Evolutionary conservation across 2,888 invertebrate species (phyloP).

Genomic region (Scaeva pyrastri): DNA sequence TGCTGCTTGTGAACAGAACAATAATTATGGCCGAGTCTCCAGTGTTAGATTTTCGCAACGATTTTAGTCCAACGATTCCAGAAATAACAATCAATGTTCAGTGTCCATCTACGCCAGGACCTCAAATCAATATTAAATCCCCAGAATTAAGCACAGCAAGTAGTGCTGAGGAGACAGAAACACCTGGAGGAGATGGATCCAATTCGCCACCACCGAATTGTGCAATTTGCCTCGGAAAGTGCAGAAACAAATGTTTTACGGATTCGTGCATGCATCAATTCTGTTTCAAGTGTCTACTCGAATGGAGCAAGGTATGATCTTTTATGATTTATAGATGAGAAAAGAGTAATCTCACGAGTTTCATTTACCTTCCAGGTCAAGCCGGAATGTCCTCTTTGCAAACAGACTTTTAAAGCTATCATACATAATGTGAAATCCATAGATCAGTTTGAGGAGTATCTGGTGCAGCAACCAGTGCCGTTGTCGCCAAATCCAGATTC

Average conservation of each 20-base stretch:
- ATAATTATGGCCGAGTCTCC: constrained; percentile 71
- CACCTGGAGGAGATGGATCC: constrained; percentile 80
- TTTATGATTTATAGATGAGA: background rate
- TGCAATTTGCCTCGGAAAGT: constrained; percentile 95
- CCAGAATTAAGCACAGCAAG: constrained; percentile 61
- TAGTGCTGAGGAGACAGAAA: constrained; percentile 69
- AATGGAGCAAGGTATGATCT: constrained; percentile 93
- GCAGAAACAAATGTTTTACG: constrained; percentile 95
- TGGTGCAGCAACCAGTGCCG: constrained; percentile 83
- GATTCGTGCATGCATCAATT: constrained; percentile 97
- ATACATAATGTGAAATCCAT: constrained; percentile 96
- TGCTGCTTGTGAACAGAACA: constrained; percentile 19
- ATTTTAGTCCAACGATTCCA: constrained; percentile 47
- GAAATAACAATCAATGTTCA: constrained; percentile 49
- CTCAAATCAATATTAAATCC: constrained; percentile 65
- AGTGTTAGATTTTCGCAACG: constrained; percentile 66
- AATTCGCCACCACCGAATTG: constrained; percentile 93
- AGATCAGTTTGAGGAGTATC: constrained; percentile 94
- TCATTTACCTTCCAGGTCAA: constrained; percentile 88
- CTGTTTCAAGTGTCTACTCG: constrained; percentile 95
- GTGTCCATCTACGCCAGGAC: constrained; percentile 69
- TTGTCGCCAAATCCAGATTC: constrained; percentile 56
- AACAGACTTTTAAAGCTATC: constrained; percentile 95
- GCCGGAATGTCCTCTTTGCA: constrained; percentile 97
- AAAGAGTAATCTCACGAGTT: constrained; percentile 37